These are phyloP conservation scores for Peromyscus californicus DNA, from an alignment of 2,113 vertebrate species.

Conservation along the genomic window DNA sequence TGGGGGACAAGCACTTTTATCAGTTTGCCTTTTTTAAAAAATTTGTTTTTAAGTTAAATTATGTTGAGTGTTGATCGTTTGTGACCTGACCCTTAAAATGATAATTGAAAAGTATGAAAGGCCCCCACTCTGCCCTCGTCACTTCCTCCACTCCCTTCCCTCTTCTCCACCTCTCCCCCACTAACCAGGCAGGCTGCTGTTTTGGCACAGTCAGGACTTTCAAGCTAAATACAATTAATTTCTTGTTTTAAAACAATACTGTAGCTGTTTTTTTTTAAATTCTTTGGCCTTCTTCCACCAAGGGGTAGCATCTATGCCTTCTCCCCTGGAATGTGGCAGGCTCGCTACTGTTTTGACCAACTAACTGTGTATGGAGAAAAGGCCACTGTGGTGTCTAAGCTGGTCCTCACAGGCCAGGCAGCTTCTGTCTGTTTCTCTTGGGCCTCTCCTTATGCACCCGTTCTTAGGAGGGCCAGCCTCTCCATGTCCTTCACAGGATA, in stretches of 20 bases:
- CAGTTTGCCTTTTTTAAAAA: neutral
- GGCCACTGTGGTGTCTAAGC: neutral
- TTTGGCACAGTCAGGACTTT: slow-evolving; percentile 3
- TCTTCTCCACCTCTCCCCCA: neutral
- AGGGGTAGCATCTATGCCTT: neutral
- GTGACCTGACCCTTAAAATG: neutral
- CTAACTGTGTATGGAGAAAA: neutral
- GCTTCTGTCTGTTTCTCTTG: neutral
- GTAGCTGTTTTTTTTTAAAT: slow-evolving; percentile 46
- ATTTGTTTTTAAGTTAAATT: neutral
- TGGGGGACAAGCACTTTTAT: no score
- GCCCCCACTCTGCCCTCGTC: neutral
- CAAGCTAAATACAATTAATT: slow-evolving; percentile 1
- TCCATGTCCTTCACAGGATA: neutral
- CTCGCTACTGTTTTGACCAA: neutral
- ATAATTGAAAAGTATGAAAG: neutral
- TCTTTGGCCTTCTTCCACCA: neutral
- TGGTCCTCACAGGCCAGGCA: neutral
- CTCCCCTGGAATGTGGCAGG: neutral
- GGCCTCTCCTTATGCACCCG: neutral
- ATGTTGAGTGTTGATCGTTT: neutral
- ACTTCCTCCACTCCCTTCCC: neutral
- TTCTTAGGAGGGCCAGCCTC: neutral
- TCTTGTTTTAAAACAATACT: neutral
- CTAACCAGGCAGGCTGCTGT: neutral